phyloP scores from a whole-genome alignment of 2,888 invertebrate species.

The Dorcus hopei region DNA sequence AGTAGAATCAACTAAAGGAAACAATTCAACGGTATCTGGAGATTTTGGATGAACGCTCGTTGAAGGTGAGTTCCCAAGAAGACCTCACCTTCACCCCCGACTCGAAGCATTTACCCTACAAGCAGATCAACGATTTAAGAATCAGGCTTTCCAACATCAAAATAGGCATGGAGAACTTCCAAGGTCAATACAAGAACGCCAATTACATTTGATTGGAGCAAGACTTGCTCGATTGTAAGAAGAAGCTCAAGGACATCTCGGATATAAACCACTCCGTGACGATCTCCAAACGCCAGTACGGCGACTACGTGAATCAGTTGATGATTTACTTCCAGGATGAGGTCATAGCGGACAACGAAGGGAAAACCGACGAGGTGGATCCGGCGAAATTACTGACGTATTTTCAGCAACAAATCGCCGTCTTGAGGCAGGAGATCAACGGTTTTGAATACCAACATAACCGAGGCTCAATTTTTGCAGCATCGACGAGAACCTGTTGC shows the following conservation, averaged over 20 bases:
- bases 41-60: conserved; percentile 25
- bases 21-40: conserved; percentile 24
- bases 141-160: conserved; percentile 10
- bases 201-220: conserved; percentile 18
- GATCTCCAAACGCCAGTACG: conserved; percentile 5
- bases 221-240: conserved; percentile 6
- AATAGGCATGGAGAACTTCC: conserved; percentile 19
- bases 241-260: conserved; percentile 1
- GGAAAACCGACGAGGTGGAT: background rate
- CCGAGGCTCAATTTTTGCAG: background rate
- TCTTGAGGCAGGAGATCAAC: background rate
- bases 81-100: conserved; percentile 3
- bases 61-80: conserved; percentile 15
- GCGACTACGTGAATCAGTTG: conserved; percentile 10
- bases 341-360: conserved; percentile 7
- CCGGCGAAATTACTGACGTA: background rate
- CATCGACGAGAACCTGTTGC: background rate
- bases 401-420: background rate
- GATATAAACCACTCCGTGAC: conserved; percentile 2
- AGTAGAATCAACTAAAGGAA: conserved; percentile 20
- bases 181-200: conserved; percentile 15
- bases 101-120: background rate
- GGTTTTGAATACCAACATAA: background rate
- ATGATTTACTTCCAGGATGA: conserved; percentile 11
- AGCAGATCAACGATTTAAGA: conserved; percentile 18